Base-by-base conservation (phyloP, 92 coral and sea anemone genomes). In the Pocillopora grandis region DNA sequence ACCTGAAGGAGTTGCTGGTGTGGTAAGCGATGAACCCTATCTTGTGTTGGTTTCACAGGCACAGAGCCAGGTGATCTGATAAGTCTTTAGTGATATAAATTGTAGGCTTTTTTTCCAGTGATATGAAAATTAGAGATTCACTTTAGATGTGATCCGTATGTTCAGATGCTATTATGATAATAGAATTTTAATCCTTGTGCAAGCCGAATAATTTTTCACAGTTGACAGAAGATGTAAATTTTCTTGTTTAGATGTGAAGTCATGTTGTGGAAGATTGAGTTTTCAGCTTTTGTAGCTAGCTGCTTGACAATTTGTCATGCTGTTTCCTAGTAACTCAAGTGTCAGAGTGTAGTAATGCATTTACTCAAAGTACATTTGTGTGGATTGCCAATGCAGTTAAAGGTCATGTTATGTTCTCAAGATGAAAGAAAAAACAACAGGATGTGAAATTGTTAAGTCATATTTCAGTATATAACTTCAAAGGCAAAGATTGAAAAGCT, bases 21-120 rank as follows among this genome's bases (percentile, higher is more conserved):
- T 84, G 91, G 95, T 94, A 92, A 92, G 95, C 52, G 10, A 67
- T 84, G 52, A 42, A 42, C 68, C 68, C 56, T 62, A 18, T 63
- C 80, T 59, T 66, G 66, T 16, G 59, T 76, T 58, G 33, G 57
- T 66, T 66, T 58, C 52, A 9, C 62, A 63, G 58, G 8, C 58
- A 5, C 3, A 36, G 10, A 37, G 12, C 12, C 42, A 71, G 70
- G 35, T 66, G 70, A 66, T 66, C 70, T 66, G 70, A 66, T 12
- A 64, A 0, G 68, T 27, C 7, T 12, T 27, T 2, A 59, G 14
- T 68, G 17, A 1, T 48, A 5, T 3, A 20, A 11, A 35, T n/a
- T 31, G 19, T 68, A 68, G 57, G 12, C 18, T 70, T 68, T 13
- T 1, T 68, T 36, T 70, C 20, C 42, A 66, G 27, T 11, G 0